phyloP scores from a whole-genome alignment of 92 coral and sea anemone genomes.

The Epizoanthus rinbou region DNA sequence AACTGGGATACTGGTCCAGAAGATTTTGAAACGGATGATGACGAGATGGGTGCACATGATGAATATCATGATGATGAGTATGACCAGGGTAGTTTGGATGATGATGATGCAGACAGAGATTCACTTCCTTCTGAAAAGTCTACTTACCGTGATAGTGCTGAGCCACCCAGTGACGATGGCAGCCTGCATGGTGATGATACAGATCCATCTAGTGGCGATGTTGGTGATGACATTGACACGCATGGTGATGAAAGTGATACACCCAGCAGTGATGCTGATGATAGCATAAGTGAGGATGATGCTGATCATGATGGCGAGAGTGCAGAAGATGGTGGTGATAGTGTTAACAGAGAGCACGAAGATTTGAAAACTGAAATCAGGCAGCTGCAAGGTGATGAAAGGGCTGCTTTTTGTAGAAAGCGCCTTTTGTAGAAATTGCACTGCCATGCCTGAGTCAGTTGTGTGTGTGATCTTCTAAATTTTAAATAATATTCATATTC shows the following conservation, averaged over 20 bases:
- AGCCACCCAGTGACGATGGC: slow-evolving; percentile 20
- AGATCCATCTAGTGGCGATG: neutral
- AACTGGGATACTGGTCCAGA: slow-evolving; percentile 36
- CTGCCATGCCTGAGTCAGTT: neutral
- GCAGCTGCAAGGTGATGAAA: slow-evolving; percentile 70
- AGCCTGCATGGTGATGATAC: neutral
- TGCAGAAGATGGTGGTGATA: slow-evolving; percentile 46
- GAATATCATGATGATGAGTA: slow-evolving; percentile 26
- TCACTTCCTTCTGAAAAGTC: slow-evolving; percentile 29
- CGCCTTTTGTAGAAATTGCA: neutral
- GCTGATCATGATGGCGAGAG: slow-evolving; percentile 45
- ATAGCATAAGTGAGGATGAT: slow-evolving; percentile 56
- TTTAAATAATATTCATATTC: no score
- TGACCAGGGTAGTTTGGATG: slow-evolving; percentile 9
- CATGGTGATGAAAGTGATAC: slow-evolving; percentile 11
- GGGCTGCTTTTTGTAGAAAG: neutral
- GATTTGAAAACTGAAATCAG: slow-evolving; percentile 76
- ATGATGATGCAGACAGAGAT: slow-evolving; percentile 8
- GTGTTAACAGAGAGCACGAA: slow-evolving; percentile 36
- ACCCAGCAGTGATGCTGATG: slow-evolving; percentile 32
- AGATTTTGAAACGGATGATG: slow-evolving; percentile 17
- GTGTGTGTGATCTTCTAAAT: neutral
- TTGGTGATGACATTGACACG: neutral
- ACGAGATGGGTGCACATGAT: slow-evolving; percentile 26
- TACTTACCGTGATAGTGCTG: neutral